Conservation (phyloP, 2,888 invertebrate species). For the Ceriagrion tenellum region DNA sequence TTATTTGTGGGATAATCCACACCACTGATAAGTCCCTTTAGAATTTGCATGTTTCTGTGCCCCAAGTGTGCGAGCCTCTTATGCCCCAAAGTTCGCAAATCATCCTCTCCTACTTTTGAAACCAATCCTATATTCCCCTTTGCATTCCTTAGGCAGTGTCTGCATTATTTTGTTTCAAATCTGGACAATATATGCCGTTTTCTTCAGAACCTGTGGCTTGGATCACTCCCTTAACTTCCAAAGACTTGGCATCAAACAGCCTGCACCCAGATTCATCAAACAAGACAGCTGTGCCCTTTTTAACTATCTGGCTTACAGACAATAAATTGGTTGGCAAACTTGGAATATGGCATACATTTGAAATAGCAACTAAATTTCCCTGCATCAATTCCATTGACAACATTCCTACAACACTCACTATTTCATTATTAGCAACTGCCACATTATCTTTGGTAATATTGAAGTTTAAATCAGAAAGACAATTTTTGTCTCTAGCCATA, state of each 20-base stretch:
- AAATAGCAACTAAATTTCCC: background rate
- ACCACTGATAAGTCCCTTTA: background rate
- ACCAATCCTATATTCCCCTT: background rate
- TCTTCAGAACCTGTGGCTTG: background rate
- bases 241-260: background rate
- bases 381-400: background rate
- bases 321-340: background rate
- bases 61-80: background rate
- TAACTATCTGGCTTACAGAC: background rate
- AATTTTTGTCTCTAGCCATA: background rate
- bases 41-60: background rate
- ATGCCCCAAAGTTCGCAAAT: background rate
- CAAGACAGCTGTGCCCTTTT: background rate
- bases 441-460: background rate
- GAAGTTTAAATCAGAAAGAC: background rate
- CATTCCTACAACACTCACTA: background rate
- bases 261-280: background rate
- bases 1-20: background rate
- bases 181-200: background rate
- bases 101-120: background rate
- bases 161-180: background rate
- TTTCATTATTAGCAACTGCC: background rate
- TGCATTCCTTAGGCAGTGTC: background rate
- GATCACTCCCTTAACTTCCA: background rate
- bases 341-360: background rate